Conservation (phyloP, 2,888 invertebrate genomes). For the Mesorhabditis belari region DNA sequence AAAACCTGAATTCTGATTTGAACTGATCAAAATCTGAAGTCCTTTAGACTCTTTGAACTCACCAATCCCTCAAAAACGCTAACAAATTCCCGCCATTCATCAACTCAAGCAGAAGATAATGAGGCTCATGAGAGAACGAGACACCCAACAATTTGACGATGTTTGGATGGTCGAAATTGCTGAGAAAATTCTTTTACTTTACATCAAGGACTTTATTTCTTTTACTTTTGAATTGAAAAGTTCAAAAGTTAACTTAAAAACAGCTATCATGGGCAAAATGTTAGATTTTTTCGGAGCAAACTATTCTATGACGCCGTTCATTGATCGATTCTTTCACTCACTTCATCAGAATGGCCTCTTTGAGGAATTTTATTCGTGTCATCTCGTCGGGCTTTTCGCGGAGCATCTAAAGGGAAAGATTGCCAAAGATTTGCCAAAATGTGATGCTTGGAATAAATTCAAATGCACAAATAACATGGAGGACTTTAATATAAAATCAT, state of each 20-base stretch:
- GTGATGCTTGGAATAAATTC: too few species aligned
- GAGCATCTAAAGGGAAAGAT: constrained; percentile 65
- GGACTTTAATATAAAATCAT: neutral
- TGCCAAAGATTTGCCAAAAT: neutral
- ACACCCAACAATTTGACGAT: constrained; percentile 86
- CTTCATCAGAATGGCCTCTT: constrained; percentile 91
- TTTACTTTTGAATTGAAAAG: constrained; percentile 1
- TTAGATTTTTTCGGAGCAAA: too few species aligned
- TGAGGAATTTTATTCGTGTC: constrained; percentile 84
- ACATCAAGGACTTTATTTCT: neutral
- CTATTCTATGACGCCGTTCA: too few species aligned
- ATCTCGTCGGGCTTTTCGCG: constrained; percentile 75
- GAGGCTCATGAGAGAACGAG: constrained; percentile 74
- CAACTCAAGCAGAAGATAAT: constrained; percentile 83
- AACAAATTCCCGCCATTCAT: constrained; percentile 95
- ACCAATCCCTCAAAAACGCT: constrained; percentile 70
- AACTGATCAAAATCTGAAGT: neutral
- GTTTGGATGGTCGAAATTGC: constrained; percentile 91
- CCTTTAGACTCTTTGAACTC: neutral
- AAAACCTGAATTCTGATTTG: neutral
- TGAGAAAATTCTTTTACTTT: constrained; percentile 12
- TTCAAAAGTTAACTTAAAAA: neutral
- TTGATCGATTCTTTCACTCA: constrained; percentile 17
- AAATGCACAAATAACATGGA: too few species aligned
- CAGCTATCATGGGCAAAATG: neutral